Conservation (phyloP, 2,113 vertebrate species). For the Ursus arctos region DNA sequence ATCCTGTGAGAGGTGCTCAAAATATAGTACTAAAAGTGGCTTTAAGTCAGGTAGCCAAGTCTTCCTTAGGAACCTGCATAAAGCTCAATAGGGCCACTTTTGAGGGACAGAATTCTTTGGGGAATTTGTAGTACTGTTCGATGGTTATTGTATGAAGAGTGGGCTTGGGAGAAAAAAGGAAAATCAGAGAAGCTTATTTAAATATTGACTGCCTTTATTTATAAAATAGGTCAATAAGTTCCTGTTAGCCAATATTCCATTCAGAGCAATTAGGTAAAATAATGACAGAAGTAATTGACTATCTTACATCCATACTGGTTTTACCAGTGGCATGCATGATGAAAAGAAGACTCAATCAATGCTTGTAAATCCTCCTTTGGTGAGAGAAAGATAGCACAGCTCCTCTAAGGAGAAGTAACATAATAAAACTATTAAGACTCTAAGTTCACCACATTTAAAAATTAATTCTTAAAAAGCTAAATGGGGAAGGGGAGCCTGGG, state of each 20-base stretch:
- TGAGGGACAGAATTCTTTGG: not conserved
- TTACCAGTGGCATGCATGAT: not conserved
- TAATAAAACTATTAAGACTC: not conserved
- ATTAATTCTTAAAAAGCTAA: not conserved
- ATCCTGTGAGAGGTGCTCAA: not conserved
- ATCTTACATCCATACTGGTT: not conserved
- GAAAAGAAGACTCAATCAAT: not conserved
- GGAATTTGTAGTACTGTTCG: not conserved
- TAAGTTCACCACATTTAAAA: not conserved
- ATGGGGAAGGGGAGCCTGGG: not conserved
- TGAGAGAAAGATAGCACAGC: not conserved
- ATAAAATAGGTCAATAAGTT: conserved; percentile 3
- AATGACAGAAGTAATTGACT: not conserved
- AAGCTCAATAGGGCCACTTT: not conserved
- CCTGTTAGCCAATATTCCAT: not conserved
- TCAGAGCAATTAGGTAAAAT: not conserved
- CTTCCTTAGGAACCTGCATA: not conserved
- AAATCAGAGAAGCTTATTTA: not conserved
- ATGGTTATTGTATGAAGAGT: not conserved
- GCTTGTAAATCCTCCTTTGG: not conserved
- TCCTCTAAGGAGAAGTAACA: not conserved
- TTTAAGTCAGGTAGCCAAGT: not conserved
- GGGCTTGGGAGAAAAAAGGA: not conserved
- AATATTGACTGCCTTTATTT: not conserved
- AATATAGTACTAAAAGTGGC: not conserved